A percentile compares a stretch with the other conserved stretches of the same genome.
These are phyloP conservation scores for Dryomyza anilis DNA, from an alignment of 2,888 invertebrate genomes.

Conservation along the genomic window DNA sequence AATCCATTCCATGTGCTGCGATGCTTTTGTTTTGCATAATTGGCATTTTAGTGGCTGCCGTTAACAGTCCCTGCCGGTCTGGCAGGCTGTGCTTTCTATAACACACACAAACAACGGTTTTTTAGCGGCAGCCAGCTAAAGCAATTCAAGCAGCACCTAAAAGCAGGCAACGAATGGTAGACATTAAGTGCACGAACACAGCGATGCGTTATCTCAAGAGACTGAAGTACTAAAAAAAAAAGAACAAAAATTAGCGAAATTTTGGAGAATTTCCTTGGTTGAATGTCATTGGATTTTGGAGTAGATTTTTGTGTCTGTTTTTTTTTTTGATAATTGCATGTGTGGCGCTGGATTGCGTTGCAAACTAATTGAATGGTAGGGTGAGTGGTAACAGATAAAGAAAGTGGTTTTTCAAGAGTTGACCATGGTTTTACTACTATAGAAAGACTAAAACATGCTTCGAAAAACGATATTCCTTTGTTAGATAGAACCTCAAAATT, in stretches of 20 bases:
- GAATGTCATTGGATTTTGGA: too few relatives aligned
- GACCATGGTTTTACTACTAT: too few relatives aligned
- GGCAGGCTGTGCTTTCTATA: background rate
- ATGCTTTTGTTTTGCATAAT: slow-evolving; percentile 10
- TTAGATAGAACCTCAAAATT: too few relatives aligned
- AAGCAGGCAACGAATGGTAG: slow-evolving; percentile 2
- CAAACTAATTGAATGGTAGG: too few relatives aligned
- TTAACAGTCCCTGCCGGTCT: background rate
- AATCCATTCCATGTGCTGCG: background rate
- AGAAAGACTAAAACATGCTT: too few relatives aligned
- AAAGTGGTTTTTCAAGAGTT: too few relatives aligned
- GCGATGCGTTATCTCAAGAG: background rate
- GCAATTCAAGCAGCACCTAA: background rate
- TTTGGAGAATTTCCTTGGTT: too few relatives aligned
- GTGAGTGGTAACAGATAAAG: too few relatives aligned
- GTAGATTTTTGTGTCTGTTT: too few relatives aligned
- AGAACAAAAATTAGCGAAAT: too few relatives aligned
- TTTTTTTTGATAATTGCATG: background rate
- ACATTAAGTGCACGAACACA: background rate
- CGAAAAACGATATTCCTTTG: too few relatives aligned
- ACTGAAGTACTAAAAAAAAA: background rate
- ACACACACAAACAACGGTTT: background rate
- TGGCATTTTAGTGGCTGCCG: slow-evolving; percentile 8
- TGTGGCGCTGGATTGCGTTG: too few relatives aligned
- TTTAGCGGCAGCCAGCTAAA: background rate